Evolutionary conservation across 1,140 invertebrate species (phyloP), one percentile per base, ranked within the genome.

Genomic region (Bombus huntii): DNA sequence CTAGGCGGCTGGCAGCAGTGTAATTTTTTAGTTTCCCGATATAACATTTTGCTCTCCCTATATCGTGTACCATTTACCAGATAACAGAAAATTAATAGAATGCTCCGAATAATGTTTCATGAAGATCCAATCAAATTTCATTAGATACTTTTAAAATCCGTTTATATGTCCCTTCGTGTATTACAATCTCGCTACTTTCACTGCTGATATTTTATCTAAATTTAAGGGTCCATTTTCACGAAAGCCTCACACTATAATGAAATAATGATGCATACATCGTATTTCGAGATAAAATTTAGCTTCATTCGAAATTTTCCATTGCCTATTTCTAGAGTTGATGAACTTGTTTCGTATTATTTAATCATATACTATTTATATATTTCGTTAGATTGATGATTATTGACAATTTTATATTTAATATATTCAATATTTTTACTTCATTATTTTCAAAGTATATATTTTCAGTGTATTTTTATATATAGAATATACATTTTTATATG

Each of bases 121-220:
- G 59, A 79, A 80, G 81, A 59, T 75, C 87, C 76, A 89, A 90
- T 91, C 83, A 81, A 90, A 91, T 90, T 85, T 91, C 85, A 87
- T 90, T 85, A 83, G 47, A 28, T 66, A 71, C 79, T 71, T 85
- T 65, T 73, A 22, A 22, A 53, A 22, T 53, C 47, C 22, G 18
- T 53, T 18, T 53, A 53, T 53, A 53, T 22, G 37, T 8, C 42
- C 2, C 39, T n/a, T 18, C 62, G 34, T 44, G 28, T 44, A 39
- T 22, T 22, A 42, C 44, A 34, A 72, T 22, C 42, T 62, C 53
- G 57, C 65, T 72, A 62, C 65, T 22, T 31, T 68, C 53, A 44
- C 57, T 72, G 70, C 57, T 74, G 85, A 78, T 86, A 78, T 77
- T 88, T 79, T 88, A 84, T 87, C 71, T 75, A 47, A 65, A 88